Percentiles rank a stretch among this genome's conserved stretches.
Conservation (phyloP, 92 coral and sea anemone genomes). For the Pocillopora meandrina region DNA sequence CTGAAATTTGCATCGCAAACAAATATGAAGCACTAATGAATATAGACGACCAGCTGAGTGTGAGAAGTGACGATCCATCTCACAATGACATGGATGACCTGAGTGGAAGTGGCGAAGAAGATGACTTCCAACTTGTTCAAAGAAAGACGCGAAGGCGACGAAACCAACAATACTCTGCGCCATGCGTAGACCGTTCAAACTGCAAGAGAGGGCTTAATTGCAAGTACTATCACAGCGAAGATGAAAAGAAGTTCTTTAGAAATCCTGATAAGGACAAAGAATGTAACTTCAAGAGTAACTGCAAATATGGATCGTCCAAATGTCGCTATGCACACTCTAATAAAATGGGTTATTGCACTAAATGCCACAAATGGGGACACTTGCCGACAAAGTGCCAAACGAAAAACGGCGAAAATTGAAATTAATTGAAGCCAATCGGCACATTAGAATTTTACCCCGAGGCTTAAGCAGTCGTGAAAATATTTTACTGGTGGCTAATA, state of each 20-base stretch:
- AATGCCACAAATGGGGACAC: slow-evolving; percentile 44
- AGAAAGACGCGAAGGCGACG: not conserved
- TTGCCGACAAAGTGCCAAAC: not conserved
- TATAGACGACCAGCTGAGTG: slow-evolving; percentile 13
- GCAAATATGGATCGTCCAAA: not conserved
- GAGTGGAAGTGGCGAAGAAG: not conserved
- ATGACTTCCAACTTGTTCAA: slow-evolving; percentile 1
- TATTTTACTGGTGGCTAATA: too few relatives aligned
- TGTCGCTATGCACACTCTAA: slow-evolving; percentile 35
- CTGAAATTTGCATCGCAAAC: slow-evolving; percentile 12
- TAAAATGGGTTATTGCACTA: slow-evolving; percentile 25
- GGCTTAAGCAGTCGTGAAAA: not conserved
- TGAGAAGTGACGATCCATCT: not conserved
- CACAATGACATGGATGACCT: not conserved
- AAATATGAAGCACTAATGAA: not conserved
- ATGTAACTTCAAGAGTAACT: not conserved
- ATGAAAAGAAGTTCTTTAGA: slow-evolving; percentile 33
- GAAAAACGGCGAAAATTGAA: not conserved
- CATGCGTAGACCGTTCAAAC: slow-evolving; percentile 1
- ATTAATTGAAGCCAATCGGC: too few relatives aligned
- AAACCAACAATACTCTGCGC: slow-evolving; percentile 14
- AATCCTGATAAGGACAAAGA: not conserved
- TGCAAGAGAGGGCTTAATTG: slow-evolving; percentile 9
- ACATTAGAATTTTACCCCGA: not conserved
- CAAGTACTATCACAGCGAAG: slow-evolving; percentile 14